Evolutionary conservation across 2,888 invertebrate species (phyloP).

Genomic region (Hypercompe scribonia): DNA sequence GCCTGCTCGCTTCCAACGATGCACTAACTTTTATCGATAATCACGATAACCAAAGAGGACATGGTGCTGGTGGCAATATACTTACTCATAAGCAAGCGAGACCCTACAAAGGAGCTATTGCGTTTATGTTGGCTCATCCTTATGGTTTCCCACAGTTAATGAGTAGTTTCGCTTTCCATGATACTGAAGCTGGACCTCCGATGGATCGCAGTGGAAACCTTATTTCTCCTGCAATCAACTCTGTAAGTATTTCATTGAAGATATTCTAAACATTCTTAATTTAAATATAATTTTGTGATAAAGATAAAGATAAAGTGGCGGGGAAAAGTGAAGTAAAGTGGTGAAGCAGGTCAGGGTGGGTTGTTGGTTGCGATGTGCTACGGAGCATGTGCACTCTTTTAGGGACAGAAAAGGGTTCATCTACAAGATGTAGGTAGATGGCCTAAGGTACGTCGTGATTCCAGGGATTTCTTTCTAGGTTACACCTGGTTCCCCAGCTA

Average conservation of each 20-base stretch:
- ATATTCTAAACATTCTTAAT: not conserved
- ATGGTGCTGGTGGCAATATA: slow-evolving; percentile 88
- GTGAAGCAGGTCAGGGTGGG: no score
- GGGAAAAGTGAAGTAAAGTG: no score
- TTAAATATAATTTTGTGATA: not conserved
- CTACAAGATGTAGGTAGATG: no score
- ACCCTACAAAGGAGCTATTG: slow-evolving; percentile 92
- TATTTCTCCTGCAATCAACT: slow-evolving; percentile 88
- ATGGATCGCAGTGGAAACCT: slow-evolving; percentile 88
- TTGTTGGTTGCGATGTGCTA: no score
- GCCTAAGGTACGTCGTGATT: no score
- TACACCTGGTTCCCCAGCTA: no score
- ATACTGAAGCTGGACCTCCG: slow-evolving; percentile 90
- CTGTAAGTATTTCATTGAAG: slow-evolving; percentile 65
- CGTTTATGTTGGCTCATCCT: slow-evolving; percentile 95
- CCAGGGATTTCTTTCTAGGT: no score
- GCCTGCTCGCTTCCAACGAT: slow-evolving; percentile 86
- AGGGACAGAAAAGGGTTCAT: no score
- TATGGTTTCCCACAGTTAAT: slow-evolving; percentile 93
- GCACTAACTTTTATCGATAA: slow-evolving; percentile 95
- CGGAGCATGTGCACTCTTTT: no score
- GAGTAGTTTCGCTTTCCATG: slow-evolving; percentile 92
- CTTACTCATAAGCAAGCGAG: slow-evolving; percentile 89
- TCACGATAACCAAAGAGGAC: slow-evolving; percentile 95
- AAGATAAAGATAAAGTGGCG: no score